A percentile compares a stretch with the other conserved stretches of the same genome.
Evolutionary conservation across 1,140 invertebrate species (phyloP).

Genomic region (Holcopasites calliopsidis): DNA sequence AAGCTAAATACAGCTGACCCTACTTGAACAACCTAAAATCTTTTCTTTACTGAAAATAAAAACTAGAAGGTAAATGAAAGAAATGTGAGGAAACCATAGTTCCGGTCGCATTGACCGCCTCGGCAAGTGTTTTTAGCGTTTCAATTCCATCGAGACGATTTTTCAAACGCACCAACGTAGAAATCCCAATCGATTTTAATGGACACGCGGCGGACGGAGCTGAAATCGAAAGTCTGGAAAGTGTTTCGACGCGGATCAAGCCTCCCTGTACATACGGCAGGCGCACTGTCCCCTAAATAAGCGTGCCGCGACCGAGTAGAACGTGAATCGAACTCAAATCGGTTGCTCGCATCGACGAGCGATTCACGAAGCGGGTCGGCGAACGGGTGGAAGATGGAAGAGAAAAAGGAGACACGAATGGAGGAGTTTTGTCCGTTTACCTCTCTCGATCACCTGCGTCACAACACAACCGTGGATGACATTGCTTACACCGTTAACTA

Average conservation of each 20-base stretch:
- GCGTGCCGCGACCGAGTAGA: constrained; percentile 21
- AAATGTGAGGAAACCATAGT: too few relatives aligned
- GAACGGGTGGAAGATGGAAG: background rate
- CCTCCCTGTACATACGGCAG: constrained; percentile 31
- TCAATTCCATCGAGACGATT: too few relatives aligned
- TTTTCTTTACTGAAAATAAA: too few relatives aligned
- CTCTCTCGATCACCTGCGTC: background rate
- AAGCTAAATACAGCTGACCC: too few relatives aligned
- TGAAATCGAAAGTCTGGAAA: background rate
- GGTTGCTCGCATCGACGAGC: constrained; percentile 17
- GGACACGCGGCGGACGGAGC: background rate
- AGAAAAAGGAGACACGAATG: background rate
- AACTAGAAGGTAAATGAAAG: too few relatives aligned
- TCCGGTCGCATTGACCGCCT: too few relatives aligned
- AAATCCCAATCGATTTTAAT: too few relatives aligned
- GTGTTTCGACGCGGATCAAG: background rate
- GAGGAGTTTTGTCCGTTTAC: background rate
- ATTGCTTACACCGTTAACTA: too few relatives aligned
- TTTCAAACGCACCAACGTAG: too few relatives aligned
- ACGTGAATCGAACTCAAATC: constrained; percentile 61
- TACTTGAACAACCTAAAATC: too few relatives aligned
- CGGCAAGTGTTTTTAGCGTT: too few relatives aligned
- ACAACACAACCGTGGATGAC: too few relatives aligned
- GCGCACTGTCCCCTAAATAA: constrained; percentile 19
- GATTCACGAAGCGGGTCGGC: constrained; percentile 26